A percentile compares a stretch with the other conserved stretches of the same genome.
These are phyloP conservation scores for Hemistola chrysoprasaria DNA, from an alignment of 2,888 invertebrate species.

Conservation along the genomic window DNA sequence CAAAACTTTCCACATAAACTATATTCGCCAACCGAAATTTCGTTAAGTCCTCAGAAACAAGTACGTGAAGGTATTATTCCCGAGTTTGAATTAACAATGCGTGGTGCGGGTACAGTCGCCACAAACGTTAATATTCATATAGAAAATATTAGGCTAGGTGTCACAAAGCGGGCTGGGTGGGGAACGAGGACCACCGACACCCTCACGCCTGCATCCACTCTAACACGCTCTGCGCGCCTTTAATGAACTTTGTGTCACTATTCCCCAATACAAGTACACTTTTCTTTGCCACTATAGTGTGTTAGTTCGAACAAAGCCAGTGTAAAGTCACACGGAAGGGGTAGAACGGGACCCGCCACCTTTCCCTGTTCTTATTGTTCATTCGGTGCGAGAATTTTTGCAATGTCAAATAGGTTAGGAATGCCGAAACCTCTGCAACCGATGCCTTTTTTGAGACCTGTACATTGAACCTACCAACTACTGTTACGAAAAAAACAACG, in stretches of 20 bases:
- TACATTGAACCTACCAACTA: too few species aligned
- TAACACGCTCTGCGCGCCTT: conserved; percentile 76
- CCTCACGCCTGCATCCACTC: conserved; percentile 66
- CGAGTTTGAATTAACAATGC: conserved; percentile 14
- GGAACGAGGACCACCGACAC: conserved; percentile 46
- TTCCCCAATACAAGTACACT: conserved; percentile 77
- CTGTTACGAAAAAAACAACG: too few species aligned
- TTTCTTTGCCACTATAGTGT: conserved; percentile 74
- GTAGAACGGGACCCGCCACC: conserved; percentile 61
- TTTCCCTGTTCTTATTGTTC: conserved; percentile 64
- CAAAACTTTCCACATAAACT: too few species aligned
- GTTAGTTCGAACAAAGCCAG: conserved; percentile 72
- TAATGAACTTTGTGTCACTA: conserved; percentile 80
- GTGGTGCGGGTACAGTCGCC: conserved; percentile 14
- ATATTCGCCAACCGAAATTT: too few species aligned
- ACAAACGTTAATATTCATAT: conserved; percentile 59
- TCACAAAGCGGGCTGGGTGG: conserved; percentile 22
- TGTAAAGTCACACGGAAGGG: conserved; percentile 69
- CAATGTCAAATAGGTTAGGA: conserved; percentile 50
- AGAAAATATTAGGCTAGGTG: conserved; percentile 63
- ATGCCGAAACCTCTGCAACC: not conserved
- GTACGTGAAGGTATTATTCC: too few species aligned
- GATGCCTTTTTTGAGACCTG: not conserved
- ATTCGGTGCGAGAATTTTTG: conserved; percentile 50
- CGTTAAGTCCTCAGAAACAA: too few species aligned